phyloP scores from a whole-genome alignment of 2,797 vertebrate species.

The Mico argentatus region DNA sequence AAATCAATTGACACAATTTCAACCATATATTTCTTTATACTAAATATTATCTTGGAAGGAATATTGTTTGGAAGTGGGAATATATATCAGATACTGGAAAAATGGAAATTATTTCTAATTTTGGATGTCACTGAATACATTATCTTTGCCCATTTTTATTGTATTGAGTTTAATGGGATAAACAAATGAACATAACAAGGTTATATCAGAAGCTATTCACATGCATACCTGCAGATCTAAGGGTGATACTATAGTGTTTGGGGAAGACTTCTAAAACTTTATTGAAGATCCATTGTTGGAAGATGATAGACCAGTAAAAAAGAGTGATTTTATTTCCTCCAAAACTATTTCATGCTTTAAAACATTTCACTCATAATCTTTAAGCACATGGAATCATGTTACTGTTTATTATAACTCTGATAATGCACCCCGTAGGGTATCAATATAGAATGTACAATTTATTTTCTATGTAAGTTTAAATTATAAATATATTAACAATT shows the following conservation, averaged over 20 bases:
- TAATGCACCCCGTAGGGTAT: neutral
- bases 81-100: neutral
- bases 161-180: neutral
- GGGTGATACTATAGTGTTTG: rapidly evolving
- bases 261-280: neutral
- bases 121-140: neutral
- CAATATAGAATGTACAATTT: neutral
- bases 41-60: neutral
- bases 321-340: neutral
- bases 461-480: neutral
- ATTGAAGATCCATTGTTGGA: neutral
- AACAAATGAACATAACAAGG: neutral
- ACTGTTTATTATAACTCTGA: neutral
- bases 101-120: neutral
- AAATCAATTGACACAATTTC: neutral
- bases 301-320: neutral
- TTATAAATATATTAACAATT: slow-evolving; percentile 7
- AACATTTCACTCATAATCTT: neutral
- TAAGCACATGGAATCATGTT: neutral
- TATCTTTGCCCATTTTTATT: neutral
- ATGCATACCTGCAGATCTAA: neutral
- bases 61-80: neutral
- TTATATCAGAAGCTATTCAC: neutral
- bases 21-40: neutral
- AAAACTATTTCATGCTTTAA: neutral